These are phyloP conservation scores for Oikopleura albicans DNA, from an alignment of 23 tunicate species.

Conservation along the genomic window DNA sequence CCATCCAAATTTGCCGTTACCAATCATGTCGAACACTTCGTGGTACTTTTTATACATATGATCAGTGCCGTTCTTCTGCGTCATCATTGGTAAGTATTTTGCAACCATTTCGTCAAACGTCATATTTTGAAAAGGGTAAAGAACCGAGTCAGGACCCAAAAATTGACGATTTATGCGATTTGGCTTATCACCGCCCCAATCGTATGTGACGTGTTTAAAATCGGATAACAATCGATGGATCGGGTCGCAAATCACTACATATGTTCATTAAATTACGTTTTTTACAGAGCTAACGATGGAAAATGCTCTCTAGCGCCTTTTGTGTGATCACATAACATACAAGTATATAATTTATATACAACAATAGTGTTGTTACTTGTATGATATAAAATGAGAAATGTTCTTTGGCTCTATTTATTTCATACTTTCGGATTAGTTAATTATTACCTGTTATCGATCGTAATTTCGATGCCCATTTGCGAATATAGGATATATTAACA, in stretches of 20 bases:
- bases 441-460: not conserved
- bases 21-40: not conserved
- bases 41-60: too few relatives aligned
- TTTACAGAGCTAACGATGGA: too few relatives aligned
- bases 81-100: not conserved
- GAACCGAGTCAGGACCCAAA: not conserved
- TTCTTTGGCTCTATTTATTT: too few relatives aligned
- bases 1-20: not conserved
- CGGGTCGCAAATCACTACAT: not conserved
- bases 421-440: too few relatives aligned
- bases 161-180: not conserved
- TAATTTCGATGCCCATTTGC: not conserved
- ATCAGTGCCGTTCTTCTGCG: not conserved
- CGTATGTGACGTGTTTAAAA: conserved; percentile 8
- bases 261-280: not conserved
- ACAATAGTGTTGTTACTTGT: too few relatives aligned
- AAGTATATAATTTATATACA: too few relatives aligned
- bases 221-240: not conserved
- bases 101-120: conserved; percentile 14
- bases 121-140: not conserved
- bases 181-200: not conserved
- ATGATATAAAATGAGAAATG: too few relatives aligned
- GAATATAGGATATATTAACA: not conserved
- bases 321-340: too few relatives aligned
- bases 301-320: too few relatives aligned